Evolutionary conservation across 1,140 invertebrate genomes (phyloP), one percentile per base, ranked within the genome.

Genomic region (Acromyrmex charruanus): DNA sequence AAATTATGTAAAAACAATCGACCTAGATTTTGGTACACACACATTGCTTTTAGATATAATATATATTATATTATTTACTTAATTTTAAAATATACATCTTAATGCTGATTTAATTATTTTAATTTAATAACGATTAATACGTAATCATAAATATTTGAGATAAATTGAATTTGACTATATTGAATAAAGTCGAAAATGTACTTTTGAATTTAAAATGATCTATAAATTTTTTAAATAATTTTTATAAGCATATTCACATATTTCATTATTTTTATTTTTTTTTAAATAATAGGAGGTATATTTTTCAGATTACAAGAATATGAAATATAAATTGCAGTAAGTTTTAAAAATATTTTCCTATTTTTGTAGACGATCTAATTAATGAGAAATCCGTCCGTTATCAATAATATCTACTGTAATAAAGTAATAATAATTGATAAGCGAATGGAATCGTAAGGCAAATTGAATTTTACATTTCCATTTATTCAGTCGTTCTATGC

Each of bases 381-480:
- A 21, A n/a, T 58, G n/a, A n/a, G 6, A 58, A 21, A 3, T 58
- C n/a, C 2, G 2, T 58, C n/a, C n/a, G 7, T 58, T 9, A 58
- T 5, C 5, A 10, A 10, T 58, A 21, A 14, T 51, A 51, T 14
- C 14, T 16, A 51, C 14, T 51, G 3, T 51, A 14, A 75, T 63
- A 10, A 2, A 44, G 10, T n/a, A 12, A 16, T 3, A 9, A 44
- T 44, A 44, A 65, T 44, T 55, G 7, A 55, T 18, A 25, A 44
- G 28, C 49, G 16, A 71, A 69, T 69, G 5, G 2, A 58, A 71
- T 6, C 21, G 21, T 2, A 58, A 39, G 10, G 35, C 39, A 2
- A 81, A 81, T 81, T 6, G 9, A n/a, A 58, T 58, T 69, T 39
- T 18, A 18, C 9, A 12, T 16, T 80, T 69, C 7, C n/a, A 14